phyloP scores from a whole-genome alignment of 2,113 vertebrate genomes.

The Apus apus region DNA sequence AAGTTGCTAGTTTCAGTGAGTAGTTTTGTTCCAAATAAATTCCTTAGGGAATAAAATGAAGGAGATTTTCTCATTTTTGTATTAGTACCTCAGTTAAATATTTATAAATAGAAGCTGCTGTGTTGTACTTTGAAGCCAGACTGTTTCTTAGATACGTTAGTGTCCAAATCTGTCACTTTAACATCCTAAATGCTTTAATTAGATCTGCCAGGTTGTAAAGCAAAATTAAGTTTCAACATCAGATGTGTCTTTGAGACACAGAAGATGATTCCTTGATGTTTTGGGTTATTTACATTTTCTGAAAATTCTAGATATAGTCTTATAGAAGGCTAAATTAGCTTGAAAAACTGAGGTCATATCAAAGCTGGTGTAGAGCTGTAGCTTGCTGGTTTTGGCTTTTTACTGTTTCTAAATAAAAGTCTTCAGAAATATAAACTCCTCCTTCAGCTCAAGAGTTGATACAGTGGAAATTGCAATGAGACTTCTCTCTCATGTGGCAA shows the following conservation, averaged over 20 bases:
- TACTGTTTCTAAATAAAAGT: background rate
- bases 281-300: background rate
- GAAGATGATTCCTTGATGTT: background rate
- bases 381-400: background rate
- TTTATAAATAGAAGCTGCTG: conserved; percentile 37
- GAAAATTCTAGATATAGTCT: background rate
- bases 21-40: background rate
- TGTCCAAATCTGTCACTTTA: conserved; percentile 13
- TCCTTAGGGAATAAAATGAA: background rate
- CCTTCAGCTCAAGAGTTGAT: background rate
- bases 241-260: background rate
- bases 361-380: background rate
- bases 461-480: background rate
- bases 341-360: background rate
- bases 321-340: background rate
- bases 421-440: background rate
- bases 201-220: background rate
- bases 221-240: conserved; percentile 6
- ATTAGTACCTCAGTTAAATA: conserved; percentile 12
- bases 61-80: background rate
- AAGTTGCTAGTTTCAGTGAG: background rate
- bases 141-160: conserved; percentile 6
- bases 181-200: background rate
- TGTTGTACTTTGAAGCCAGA: conserved; percentile 24
- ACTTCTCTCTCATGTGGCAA: background rate